Conservation (phyloP, 53 echinoderm and acorn worm genomes). For the Temnopleurus reevesii region DNA sequence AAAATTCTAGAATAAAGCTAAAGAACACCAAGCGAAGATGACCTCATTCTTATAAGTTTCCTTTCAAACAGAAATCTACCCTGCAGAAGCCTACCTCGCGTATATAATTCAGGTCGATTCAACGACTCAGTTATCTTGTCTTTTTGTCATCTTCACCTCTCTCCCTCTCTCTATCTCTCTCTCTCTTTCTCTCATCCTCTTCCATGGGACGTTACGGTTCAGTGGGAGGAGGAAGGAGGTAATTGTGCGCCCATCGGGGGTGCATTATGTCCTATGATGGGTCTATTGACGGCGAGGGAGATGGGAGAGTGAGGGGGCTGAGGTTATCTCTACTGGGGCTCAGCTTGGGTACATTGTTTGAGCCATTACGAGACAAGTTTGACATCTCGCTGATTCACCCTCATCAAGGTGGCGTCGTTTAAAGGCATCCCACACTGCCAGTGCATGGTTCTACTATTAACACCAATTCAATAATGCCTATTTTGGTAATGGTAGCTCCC, state of each 20-base stretch:
- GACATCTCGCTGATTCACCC: conserved; percentile 43
- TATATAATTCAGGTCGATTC: conserved; percentile 16
- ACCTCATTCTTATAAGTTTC: neutral
- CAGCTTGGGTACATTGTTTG: conserved; percentile 41
- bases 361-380: conserved; percentile 11
- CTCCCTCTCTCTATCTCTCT: neutral
- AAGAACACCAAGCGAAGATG: neutral
- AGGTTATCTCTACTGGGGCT: conserved; percentile 46
- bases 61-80: neutral
- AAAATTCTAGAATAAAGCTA: too few species aligned
- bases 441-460: too few species aligned
- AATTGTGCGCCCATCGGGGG: conserved; percentile 47
- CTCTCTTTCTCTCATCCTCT: neutral
- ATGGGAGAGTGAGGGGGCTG: neutral
- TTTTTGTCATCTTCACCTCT: neutral
- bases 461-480: too few species aligned
- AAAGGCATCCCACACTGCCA: neutral
- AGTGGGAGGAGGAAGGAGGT: conserved; percentile 57
- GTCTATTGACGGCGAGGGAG: neutral
- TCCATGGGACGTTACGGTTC: conserved; percentile 10
- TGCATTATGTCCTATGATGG: conserved; percentile 35
- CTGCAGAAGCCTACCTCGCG: neutral
- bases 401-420: neutral
- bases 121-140: conserved; percentile 24
- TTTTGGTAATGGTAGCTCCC: too few species aligned